Conservation (phyloP, 2,113 vertebrate species). For the Benitochromis conjunctus region DNA sequence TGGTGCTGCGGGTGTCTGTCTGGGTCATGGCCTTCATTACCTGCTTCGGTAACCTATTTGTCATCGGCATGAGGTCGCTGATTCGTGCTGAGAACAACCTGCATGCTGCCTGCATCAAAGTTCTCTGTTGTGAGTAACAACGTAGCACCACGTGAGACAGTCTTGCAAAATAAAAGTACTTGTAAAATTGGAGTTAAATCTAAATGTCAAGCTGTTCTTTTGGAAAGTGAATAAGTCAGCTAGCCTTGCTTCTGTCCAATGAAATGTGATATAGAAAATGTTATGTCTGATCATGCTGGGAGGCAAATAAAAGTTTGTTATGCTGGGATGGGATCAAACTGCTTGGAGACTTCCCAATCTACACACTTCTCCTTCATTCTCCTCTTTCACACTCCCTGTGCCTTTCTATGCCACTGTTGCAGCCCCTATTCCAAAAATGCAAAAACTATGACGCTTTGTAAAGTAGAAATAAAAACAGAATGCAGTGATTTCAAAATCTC, state of each 20-base stretch:
- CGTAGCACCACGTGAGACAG: not conserved
- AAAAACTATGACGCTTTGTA: not conserved
- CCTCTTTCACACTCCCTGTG: not conserved
- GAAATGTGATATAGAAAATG: not conserved
- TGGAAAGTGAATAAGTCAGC: not conserved
- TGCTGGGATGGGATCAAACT: not conserved
- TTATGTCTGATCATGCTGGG: not conserved
- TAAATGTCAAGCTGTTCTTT: not conserved
- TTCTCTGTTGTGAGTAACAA: constrained; percentile 78
- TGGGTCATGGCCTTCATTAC: constrained; percentile 85
- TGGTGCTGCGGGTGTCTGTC: constrained; percentile 80
- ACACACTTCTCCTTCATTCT: not conserved
- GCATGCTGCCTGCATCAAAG: constrained; percentile 82
- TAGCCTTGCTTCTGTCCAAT: not conserved
- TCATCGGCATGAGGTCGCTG: constrained; percentile 83
- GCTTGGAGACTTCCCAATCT: not conserved
- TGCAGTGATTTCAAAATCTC: not conserved
- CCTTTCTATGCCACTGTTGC: not conserved
- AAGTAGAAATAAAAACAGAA: not conserved
- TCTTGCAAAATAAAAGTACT: not conserved
- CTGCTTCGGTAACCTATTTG: constrained; percentile 83
- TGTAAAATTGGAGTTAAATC: not conserved
- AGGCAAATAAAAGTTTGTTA: not conserved
- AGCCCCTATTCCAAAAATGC: not conserved
- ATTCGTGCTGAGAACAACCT: constrained; percentile 81